Evolutionary conservation across 2,888 invertebrate genomes (phyloP).

Genomic region (Neoscelio sp.): DNA sequence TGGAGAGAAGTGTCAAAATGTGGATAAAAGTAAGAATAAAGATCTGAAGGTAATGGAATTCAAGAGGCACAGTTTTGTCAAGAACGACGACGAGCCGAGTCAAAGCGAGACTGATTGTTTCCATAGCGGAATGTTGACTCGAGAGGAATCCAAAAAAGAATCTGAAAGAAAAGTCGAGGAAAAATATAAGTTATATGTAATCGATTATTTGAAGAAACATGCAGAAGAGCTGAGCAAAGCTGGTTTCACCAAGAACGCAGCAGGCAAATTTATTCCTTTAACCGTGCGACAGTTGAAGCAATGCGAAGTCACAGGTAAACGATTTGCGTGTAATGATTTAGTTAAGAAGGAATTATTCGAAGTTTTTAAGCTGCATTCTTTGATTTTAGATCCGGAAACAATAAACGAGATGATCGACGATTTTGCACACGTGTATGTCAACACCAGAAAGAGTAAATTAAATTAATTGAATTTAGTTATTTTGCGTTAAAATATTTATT

Average conservation of each 20-base stretch:
- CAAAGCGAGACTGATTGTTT: background rate
- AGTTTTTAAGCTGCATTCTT: background rate
- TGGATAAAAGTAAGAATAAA: background rate
- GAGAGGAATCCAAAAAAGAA: background rate
- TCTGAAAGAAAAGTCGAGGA: background rate
- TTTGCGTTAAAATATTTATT: no score
- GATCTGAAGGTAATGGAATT: no score
- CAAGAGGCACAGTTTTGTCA: no score
- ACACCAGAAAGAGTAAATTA: no score
- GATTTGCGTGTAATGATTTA: no score
- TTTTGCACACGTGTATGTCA: conserved; percentile 17
- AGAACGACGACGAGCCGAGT: background rate
- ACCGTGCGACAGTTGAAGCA: conserved; percentile 19
- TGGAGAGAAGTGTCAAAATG: background rate
- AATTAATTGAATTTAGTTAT: no score
- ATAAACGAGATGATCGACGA: conserved; percentile 29
- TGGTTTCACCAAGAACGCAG: conserved; percentile 13
- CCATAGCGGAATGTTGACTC: background rate
- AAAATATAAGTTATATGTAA: conserved; percentile 21
- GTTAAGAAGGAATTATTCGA: no score
- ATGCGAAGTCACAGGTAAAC: conserved; percentile 44
- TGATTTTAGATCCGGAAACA: conserved; percentile 31
- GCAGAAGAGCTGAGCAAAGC: background rate
- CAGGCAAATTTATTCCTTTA: conserved; percentile 15
- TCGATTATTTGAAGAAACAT: conserved; percentile 15